Base-by-base conservation (phyloP, 2,797 vertebrate species). In the Gymnocypris eckloni region DNA sequence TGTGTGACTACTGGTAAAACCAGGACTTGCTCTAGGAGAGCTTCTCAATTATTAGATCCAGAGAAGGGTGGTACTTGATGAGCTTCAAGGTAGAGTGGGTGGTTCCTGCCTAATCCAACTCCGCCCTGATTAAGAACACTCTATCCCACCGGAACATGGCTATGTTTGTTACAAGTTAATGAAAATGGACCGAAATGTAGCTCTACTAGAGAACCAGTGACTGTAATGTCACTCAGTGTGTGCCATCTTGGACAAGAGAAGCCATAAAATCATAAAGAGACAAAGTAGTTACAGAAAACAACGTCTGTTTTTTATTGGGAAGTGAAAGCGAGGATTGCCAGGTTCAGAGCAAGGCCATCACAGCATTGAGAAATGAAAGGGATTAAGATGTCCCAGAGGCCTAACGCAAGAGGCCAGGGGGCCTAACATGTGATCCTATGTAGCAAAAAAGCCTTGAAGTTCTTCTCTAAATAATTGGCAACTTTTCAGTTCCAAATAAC, bases 1-100 rank as follows among this genome's bases (percentile, higher is more conserved):
- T 94, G 92, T 95, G 95, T 88, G 91, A 94, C 95, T 94, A 93
- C 93, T 94, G 93, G 92, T 94, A 93, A 94, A 92, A 92, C 83
- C 90, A 88, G 90, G 85, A 86, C 82, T 87, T 79, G 87, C 88
- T 90, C 93, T 90, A 86, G 91, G 89, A 89, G 88, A 87, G 77
- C 87, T 81, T 89, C 85, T 79, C 90, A 88, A 87, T 90, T 86
- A 89, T 89, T 71, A 87, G 73, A 89, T 87, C 88, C 82, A 80
- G 52, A 84, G 84, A 48, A 79, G 64, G 82, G 76, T 81, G 79
- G 86, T 45, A 73, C 43, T 86, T 87, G 86, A 90, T 83, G 69
- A 69, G 85, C 69, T 80, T 83, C 28, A 80, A 67, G 81, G 85
- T 82, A 81, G 50, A 56, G 69, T 7, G 71, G 64, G 89, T 89